Evolutionary conservation across 2,113 vertebrate genomes (phyloP).

Genomic region (Sorex araneus): DNA sequence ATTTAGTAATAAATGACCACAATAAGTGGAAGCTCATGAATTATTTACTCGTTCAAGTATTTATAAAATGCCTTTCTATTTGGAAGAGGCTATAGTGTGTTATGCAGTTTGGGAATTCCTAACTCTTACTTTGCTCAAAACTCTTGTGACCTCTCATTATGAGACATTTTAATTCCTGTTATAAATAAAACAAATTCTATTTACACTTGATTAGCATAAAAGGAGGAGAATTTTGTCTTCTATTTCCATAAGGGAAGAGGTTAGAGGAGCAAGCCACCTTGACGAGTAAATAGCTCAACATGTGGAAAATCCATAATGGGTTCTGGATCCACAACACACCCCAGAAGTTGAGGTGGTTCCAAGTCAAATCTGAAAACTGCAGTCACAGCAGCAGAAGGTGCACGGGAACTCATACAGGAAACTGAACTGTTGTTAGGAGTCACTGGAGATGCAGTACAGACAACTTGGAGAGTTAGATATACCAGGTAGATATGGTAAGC

Average conservation of each 20-base stretch:
- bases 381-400: neutral
- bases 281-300: neutral
- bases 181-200: neutral
- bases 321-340: neutral
- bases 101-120: neutral
- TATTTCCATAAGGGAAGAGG: neutral
- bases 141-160: neutral
- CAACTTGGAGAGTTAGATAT: neutral
- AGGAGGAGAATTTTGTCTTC: neutral
- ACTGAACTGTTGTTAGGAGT: neutral
- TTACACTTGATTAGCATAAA: neutral
- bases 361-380: no score
- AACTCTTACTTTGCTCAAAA: slow-evolving; percentile 34
- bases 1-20: slow-evolving; percentile 5
- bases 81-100: neutral
- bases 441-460: no score
- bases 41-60: neutral
- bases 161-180: neutral
- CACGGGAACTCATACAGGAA: neutral
- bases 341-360: no score
- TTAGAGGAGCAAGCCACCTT: neutral
- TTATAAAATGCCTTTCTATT: neutral
- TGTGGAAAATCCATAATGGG: neutral
- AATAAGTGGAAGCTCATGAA: neutral
- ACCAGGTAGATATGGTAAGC: no score